phyloP scores from a whole-genome alignment of 2,113 vertebrate species.

The Myxocyprinus asiaticus region DNA sequence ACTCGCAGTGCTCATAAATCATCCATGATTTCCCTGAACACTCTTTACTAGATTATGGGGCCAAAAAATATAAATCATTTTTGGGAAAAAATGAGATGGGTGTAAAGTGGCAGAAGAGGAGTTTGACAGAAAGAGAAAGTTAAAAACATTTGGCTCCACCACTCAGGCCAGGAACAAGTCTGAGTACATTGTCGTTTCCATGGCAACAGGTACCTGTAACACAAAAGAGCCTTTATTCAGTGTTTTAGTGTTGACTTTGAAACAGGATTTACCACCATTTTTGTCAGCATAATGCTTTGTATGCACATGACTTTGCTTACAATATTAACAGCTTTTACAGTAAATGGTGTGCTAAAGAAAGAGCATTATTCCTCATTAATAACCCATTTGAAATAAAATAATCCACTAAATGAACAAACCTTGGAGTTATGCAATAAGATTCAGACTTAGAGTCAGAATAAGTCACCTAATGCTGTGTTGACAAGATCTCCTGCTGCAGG shows the following conservation, averaged over 20 bases:
- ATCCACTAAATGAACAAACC: conserved; percentile 10
- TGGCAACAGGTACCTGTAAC: conserved; percentile 46
- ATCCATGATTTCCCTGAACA: no score
- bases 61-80: neutral
- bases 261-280: conserved; percentile 64
- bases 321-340: conserved; percentile 50
- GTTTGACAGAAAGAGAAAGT: conserved; percentile 24
- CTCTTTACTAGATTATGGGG: neutral
- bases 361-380: conserved; percentile 33
- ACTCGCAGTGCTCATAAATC: no score
- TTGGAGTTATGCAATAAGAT: conserved; percentile 11
- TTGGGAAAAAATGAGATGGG: conserved; percentile 8
- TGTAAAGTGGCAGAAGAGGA: neutral
- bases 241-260: conserved; percentile 62
- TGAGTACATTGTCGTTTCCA: conserved; percentile 43
- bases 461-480: conserved; percentile 13
- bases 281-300: conserved; percentile 68
- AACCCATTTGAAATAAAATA: neutral
- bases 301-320: conserved; percentile 64
- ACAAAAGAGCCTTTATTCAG: conserved; percentile 69
- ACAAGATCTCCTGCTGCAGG: neutral
- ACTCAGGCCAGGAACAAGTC: conserved; percentile 32
- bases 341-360: conserved; percentile 63
- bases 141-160: conserved; percentile 22
- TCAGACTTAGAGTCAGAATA: neutral